Percentiles rank a stretch among this genome's conserved stretches.
Evolutionary conservation across 1,140 invertebrate species (phyloP).

Genomic region (Ylistrum balloti): DNA sequence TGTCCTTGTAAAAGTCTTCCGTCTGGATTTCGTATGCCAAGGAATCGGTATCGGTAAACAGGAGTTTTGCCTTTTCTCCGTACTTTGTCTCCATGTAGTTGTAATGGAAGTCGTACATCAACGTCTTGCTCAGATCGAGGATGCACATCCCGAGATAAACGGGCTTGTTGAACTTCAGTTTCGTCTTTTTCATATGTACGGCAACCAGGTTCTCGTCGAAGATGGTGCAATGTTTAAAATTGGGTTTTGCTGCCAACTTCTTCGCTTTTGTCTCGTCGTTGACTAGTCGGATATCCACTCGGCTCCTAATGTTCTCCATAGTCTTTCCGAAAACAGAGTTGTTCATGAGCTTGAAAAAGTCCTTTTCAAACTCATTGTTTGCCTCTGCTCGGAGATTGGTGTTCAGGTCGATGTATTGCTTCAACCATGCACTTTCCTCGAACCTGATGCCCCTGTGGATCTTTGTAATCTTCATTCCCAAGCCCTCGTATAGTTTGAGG

Average conservation of each 20-base stretch:
- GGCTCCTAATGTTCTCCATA: slow-evolving; percentile 51
- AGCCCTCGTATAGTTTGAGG: slow-evolving; percentile 52
- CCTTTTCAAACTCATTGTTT: slow-evolving; percentile 54
- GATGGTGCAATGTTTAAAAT: background rate
- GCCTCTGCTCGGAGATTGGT: slow-evolving; percentile 66
- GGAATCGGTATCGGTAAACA: slow-evolving; percentile 54
- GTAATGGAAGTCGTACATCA: slow-evolving; percentile 43
- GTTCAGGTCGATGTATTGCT: slow-evolving; percentile 66
- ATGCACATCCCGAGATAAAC: slow-evolving; percentile 50
- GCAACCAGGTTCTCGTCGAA: slow-evolving; percentile 48
- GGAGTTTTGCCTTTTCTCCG: slow-evolving; percentile 43
- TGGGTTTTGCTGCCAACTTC: background rate
- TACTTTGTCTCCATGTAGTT: slow-evolving; percentile 66
- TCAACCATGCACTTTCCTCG: background rate
- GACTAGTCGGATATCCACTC: slow-evolving; percentile 12
- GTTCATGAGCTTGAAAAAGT: slow-evolving; percentile 53
- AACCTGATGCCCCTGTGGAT: slow-evolving; percentile 62
- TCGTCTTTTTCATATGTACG: slow-evolving; percentile 46
- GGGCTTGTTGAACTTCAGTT: slow-evolving; percentile 48
- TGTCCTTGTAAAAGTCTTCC: no score
- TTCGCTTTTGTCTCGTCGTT: background rate
- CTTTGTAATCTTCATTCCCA: slow-evolving; percentile 64
- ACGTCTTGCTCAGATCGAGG: slow-evolving; percentile 47
- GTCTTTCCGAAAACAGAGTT: slow-evolving; percentile 43
- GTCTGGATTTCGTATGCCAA: no score